Base-by-base conservation (phyloP, 2,113 vertebrate species). In the Scopus umbretta region DNA sequence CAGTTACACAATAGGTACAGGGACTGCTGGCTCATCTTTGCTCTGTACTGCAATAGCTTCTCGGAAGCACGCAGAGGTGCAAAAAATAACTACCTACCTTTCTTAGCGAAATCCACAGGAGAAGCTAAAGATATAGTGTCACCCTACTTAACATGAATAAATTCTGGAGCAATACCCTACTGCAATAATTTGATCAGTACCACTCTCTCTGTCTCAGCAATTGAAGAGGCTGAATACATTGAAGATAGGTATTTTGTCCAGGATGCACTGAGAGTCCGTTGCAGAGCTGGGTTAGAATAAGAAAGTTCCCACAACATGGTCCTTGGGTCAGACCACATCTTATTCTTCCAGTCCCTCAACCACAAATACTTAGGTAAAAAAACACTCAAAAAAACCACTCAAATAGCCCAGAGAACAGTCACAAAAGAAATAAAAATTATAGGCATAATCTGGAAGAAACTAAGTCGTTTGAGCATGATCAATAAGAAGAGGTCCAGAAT, bases 31-130 rank as follows among this genome's bases (percentile, higher is more conserved):
- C 90, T 96, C 94, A 91, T 96, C 89, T 92, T 79, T 92, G 91
- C 93, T 93, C 94, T 91, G 93, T 84, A 80, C 90, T 85, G 92
- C 92, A 90, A 88, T 82, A 93, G 78, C 61, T 96, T 90, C 84
- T 80, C 85, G 87, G 96, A 96, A 93, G 73, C 96, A 80, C 85
- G 84, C 80, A 86, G 92, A 94, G 84, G 94, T 96, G 90, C 92
- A 95, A 92, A 95, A 96, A 90, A 85, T 27, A 93, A 86, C 91
- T 94, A 97, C 78, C 76, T 96, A 89, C 86, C 61, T 87, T 81
- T 96, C 61, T 84, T 82, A 90, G 82, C 84, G 62, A 93, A 94
- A 95, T 40, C 93, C 96, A 84, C 87, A 85, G 91, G 94, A 91
- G 81, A 94, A 94, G 73, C 40, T 93, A 92, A 94, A 80, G 67